phyloP scores from a whole-genome alignment of 2,113 vertebrate genomes.

The Calidris pygmaea region DNA sequence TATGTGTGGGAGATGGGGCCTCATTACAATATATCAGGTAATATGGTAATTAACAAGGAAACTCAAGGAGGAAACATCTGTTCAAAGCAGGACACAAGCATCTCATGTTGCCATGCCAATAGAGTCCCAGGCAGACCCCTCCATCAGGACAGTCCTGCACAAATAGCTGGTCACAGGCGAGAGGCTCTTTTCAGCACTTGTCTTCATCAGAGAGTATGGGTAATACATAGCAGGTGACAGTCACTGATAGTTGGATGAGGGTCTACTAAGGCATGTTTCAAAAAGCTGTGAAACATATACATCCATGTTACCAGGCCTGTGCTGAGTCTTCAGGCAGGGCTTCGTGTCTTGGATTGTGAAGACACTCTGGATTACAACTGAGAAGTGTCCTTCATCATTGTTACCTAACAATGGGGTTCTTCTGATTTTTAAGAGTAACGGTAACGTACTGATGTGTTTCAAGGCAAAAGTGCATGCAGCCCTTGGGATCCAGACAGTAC shows the following conservation, averaged over 20 bases:
- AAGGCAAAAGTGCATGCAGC: neutral
- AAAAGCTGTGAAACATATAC: neutral
- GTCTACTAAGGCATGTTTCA: neutral
- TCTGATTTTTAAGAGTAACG: neutral
- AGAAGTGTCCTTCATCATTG: neutral
- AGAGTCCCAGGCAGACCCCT: neutral
- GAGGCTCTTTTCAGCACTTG: neutral
- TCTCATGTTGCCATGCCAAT: accelerated
- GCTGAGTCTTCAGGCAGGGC: neutral
- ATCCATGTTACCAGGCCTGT: neutral
- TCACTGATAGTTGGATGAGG: neutral
- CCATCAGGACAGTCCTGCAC: neutral
- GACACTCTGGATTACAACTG: neutral
- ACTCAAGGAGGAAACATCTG: neutral
- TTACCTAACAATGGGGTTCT: neutral
- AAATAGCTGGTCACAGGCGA: neutral
- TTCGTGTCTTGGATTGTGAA: neutral
- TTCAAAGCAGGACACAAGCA: neutral
- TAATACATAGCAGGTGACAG: neutral
- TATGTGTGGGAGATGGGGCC: neutral
- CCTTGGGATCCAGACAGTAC: neutral
- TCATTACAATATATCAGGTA: neutral
- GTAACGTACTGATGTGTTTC: neutral
- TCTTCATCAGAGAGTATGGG: neutral
- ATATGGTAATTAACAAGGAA: neutral